Base-by-base conservation (phyloP, 2,113 vertebrate species). In the Sardina pilchardus region DNA sequence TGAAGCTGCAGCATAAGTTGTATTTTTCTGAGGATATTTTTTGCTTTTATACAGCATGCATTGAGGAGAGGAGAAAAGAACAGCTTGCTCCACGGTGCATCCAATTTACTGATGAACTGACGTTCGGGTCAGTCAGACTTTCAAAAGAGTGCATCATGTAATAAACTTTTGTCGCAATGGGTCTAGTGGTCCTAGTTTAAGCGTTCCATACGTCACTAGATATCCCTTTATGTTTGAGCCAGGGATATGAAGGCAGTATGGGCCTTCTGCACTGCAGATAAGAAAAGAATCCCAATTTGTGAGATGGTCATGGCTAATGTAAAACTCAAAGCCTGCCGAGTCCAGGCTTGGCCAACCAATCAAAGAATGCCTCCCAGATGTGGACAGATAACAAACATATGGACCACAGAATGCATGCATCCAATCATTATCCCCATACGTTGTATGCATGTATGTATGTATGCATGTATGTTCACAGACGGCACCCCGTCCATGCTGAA, bases 221-320 rank as follows among this genome's bases (percentile, higher is more conserved):
- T 83, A 83, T 88, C 47, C 34, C 1, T 89, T 86, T 87, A 84
- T 88, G 83, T 89, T 83, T 85, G 81, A 75, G 30, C 48, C 81
- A 83, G 67, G 26, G 81, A 39, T 63, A 63, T 14, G 39, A 85
- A 84, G 63, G n/a, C n/a, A 30, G 63, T 10, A 0, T 14, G 26
- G 87, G 88, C 86, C 88, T 67, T 92, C 90, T 83, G 86, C 84
- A 90, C 89, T 34, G 87, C 90, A 82, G 90, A 91, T 42, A 42
- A 89, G 82, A 88, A 90, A 88, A 90, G 90, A n/a, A 87, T 83
- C 82, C 86, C 88, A 90, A 89, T 93, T 93, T 92, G 87, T 86
- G 89, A 88, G 78, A 90, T 86, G 81, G 88, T 86, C 6, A 1
- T 63, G 89, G 85, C 85, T 88, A 87, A 90, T 84, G 90, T 90